These are phyloP conservation scores for Drosophila nasuta DNA, from an alignment of 1,140 invertebrate genomes.

Conservation along the genomic window DNA sequence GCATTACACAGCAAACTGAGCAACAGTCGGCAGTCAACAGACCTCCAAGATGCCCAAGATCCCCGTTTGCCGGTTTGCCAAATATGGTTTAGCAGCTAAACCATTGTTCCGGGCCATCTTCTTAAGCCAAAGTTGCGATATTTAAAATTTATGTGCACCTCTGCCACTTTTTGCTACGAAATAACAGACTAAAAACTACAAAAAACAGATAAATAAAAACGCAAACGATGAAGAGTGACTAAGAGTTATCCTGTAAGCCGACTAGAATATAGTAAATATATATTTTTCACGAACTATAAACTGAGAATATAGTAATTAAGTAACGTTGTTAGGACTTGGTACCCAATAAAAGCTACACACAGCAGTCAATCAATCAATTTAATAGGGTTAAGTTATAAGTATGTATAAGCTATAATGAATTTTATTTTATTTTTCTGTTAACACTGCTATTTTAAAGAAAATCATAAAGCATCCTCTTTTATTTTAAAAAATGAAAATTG, in stretches of 20 bases:
- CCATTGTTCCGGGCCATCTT: conserved; percentile 51
- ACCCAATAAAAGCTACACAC: too few relatives aligned
- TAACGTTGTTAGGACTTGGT: too few relatives aligned
- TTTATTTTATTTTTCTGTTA: too few relatives aligned
- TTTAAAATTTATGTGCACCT: conserved; percentile 76
- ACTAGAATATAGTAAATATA: too few relatives aligned
- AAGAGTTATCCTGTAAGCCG: not conserved
- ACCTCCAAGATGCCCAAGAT: conserved; percentile 40
- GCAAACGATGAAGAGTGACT: not conserved
- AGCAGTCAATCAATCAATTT: too few relatives aligned
- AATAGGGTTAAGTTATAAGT: too few relatives aligned
- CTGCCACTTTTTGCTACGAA: conserved; percentile 29
- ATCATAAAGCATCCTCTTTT: too few relatives aligned
- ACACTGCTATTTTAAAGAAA: too few relatives aligned
- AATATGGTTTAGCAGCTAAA: conserved; percentile 41
- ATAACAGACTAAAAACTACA: conserved; percentile 28
- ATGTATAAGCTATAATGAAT: too few relatives aligned
- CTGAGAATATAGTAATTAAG: too few relatives aligned
- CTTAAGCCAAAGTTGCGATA: conserved; percentile 49
- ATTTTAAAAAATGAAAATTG: too few relatives aligned
- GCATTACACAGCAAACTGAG: conserved; percentile 50
- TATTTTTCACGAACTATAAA: too few relatives aligned
- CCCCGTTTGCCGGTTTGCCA: conserved; percentile 27
- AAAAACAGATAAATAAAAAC: not conserved
- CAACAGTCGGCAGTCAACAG: conserved; percentile 44